Percentiles rank a stretch among this genome's conserved stretches.
Conservation (phyloP, 2,113 vertebrate species). For the Vireo altiloquus region DNA sequence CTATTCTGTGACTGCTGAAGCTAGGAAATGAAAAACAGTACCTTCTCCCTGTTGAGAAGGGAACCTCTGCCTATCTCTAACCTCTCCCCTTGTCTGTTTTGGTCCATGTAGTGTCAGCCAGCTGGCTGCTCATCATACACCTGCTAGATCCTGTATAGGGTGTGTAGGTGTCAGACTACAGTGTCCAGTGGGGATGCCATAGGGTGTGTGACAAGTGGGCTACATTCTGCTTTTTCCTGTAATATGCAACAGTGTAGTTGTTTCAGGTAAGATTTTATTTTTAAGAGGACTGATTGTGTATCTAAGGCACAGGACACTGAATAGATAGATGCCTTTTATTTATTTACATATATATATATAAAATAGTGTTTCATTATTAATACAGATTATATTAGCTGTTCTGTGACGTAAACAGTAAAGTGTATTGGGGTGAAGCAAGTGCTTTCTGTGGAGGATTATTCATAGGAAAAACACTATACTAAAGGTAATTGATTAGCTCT, state of each 20-base stretch:
- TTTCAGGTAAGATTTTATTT: not conserved
- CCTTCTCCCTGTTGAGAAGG: not conserved
- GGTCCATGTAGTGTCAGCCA: not conserved
- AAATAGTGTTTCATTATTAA: not conserved
- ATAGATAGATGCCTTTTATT: not conserved
- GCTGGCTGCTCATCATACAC: not conserved
- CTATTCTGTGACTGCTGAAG: not conserved
- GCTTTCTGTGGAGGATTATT: not conserved
- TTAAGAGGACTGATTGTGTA: not conserved
- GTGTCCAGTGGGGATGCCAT: not conserved
- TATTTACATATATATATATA: not conserved
- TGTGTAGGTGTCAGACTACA: not conserved
- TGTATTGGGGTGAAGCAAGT: not conserved
- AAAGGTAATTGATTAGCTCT: not conserved
- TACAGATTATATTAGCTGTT: not conserved
- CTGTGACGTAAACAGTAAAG: not conserved
- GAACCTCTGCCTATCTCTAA: not conserved
- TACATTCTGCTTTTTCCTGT: not conserved
- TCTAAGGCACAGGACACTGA: not conserved
- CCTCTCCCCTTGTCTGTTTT: not conserved
- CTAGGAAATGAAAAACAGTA: not conserved
- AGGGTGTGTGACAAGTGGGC: not conserved
- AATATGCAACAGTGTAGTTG: not conserved
- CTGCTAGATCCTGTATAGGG: no score
- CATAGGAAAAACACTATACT: not conserved